A percentile compares a stretch with the other conserved stretches of the same genome.
phyloP scores from a whole-genome alignment of 92 coral and sea anemone genomes.

The Umimayanthus kanabou region DNA sequence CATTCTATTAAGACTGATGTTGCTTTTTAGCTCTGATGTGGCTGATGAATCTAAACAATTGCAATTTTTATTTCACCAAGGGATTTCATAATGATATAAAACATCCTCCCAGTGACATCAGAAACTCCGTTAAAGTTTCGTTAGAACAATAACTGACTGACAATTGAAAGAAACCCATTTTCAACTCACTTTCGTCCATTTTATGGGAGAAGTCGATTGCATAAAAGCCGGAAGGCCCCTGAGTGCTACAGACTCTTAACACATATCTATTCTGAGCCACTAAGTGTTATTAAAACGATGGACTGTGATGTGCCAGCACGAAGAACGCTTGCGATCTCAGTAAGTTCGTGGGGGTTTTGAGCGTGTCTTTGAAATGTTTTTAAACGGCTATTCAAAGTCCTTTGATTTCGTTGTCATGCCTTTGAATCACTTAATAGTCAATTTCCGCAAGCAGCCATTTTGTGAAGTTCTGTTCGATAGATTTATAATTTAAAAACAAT shows the following conservation, averaged over 20 bases:
- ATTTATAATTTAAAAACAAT: slow-evolving; percentile 33
- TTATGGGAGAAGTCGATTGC: background rate
- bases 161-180: slow-evolving; percentile 8
- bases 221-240: slow-evolving; percentile 40
- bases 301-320: slow-evolving; percentile 1
- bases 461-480: slow-evolving; percentile 15
- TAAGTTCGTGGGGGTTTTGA: background rate
- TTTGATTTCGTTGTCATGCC: background rate
- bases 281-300: background rate
- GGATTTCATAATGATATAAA: background rate
- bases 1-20: background rate
- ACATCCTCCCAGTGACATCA: background rate
- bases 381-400: slow-evolving; percentile 9
- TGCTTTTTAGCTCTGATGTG: slow-evolving; percentile 17
- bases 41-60: slow-evolving; percentile 17
- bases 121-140: background rate
- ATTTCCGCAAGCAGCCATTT: slow-evolving; percentile 40
- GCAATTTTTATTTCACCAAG: slow-evolving; percentile 1
- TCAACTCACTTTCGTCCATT: slow-evolving; percentile 1
- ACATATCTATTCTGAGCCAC: slow-evolving; percentile 13
- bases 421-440: slow-evolving; percentile 12
- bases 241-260: slow-evolving; percentile 7
- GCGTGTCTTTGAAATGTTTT: background rate
- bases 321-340: background rate
- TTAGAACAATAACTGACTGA: slow-evolving; percentile 8